These are phyloP conservation scores for Corythornis vintsioides DNA, from an alignment of 2,113 vertebrate genomes.

Conservation along the genomic window DNA sequence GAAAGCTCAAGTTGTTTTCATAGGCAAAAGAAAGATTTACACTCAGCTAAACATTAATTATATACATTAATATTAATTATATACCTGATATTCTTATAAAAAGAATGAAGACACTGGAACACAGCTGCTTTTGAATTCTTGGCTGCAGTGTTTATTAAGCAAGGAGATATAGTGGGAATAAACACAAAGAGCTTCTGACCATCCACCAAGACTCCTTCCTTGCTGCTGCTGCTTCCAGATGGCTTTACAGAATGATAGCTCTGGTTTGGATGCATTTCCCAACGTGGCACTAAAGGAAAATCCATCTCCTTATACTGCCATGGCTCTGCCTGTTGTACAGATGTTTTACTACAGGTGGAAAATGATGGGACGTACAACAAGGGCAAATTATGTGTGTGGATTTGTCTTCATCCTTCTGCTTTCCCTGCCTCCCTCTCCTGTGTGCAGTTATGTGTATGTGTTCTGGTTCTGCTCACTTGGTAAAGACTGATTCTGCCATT, in stretches of 20 bases:
- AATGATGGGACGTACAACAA: constrained; percentile 67
- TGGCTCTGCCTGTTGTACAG: constrained; percentile 56
- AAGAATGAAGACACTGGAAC: not conserved
- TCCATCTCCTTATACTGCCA: not conserved
- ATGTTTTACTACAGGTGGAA: constrained; percentile 18
- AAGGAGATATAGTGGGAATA: not conserved
- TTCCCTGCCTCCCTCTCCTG: not conserved
- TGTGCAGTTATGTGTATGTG: not conserved
- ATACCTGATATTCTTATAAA: not conserved
- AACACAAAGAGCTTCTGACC: not conserved
- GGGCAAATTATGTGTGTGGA: not conserved
- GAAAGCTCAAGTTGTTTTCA: not conserved
- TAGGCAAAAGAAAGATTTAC: not conserved
- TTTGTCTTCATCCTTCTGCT: not conserved
- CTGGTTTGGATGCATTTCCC: not conserved
- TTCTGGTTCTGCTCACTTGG: not conserved
- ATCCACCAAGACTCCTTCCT: not conserved
- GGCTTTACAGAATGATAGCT: not conserved
- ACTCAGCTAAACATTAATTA: not conserved
- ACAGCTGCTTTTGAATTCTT: not conserved
- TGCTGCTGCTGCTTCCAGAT: not conserved
- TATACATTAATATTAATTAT: not conserved
- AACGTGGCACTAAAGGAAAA: not conserved
- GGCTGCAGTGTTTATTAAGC: not conserved
- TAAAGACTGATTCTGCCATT: not conserved